Percentiles rank a stretch among this genome's conserved stretches.
Conservation (phyloP, 2,888 invertebrate genomes). For the Leucoptera coffeella region DNA sequence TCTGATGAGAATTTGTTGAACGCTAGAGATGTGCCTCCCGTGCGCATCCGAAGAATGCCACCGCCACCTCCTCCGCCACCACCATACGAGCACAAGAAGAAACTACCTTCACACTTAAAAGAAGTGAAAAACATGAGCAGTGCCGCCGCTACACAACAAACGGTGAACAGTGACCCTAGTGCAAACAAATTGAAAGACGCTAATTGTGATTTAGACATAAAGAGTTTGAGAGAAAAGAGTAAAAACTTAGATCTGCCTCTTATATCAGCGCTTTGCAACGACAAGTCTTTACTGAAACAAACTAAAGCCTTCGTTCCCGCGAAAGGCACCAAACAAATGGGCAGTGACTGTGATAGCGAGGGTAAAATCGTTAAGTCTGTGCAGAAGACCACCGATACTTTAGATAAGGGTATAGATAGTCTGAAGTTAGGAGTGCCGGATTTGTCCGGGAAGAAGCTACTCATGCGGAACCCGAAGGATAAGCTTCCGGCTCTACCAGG, state of each 20-base stretch:
- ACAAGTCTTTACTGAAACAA: constrained; percentile 81
- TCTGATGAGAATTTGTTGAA: constrained; percentile 78
- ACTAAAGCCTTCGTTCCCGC: constrained; percentile 81
- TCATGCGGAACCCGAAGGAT: constrained; percentile 68
- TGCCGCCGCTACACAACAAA: constrained; percentile 13
- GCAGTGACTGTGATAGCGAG: constrained; percentile 41
- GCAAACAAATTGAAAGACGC: constrained; percentile 28
- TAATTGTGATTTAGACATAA: constrained; percentile 64
- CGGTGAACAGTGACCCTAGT: constrained; percentile 18
- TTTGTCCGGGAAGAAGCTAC: constrained; percentile 35
- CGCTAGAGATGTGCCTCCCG: constrained; percentile 40
- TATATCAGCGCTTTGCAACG: constrained; percentile 90
- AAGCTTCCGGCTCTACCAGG: constrained; percentile 64
- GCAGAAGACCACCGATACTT: constrained; percentile 36
- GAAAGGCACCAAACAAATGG: constrained; percentile 44
- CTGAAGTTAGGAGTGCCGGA: constrained; percentile 64
- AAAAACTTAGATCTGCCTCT: constrained; percentile 85
- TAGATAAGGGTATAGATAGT: constrained; percentile 44
- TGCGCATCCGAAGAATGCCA: constrained; percentile 48
- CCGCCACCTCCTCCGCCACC: constrained; percentile 50
- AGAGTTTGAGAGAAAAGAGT: constrained; percentile 80
- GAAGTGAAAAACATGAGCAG: constrained; percentile 13
- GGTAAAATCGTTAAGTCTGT: constrained; percentile 18
- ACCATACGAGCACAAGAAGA: constrained; percentile 43
- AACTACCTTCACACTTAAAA: constrained; percentile 48